Conservation (phyloP, 1,140 invertebrate genomes). For the Cyclina sinensis region DNA sequence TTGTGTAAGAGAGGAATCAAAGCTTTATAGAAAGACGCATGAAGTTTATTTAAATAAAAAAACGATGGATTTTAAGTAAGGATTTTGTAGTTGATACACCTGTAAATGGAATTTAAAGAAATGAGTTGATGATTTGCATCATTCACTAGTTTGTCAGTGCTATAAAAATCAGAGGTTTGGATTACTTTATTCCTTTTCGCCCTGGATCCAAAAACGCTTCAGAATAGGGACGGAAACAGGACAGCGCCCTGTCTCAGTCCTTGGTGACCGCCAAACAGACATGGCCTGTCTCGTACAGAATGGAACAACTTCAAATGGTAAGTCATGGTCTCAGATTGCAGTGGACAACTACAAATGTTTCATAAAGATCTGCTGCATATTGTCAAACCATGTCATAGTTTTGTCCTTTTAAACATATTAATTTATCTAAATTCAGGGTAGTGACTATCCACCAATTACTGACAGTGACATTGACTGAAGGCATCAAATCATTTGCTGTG, state of each 20-base stretch:
- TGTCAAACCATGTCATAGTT: no score
- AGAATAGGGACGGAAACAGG: conserved; percentile 3
- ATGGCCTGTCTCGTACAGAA: conserved; percentile 60
- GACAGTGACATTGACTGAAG: no score
- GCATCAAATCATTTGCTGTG: no score
- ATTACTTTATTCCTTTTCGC: conserved; percentile 18
- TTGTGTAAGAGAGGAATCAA: no score
- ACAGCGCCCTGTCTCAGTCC: conserved; percentile 32
- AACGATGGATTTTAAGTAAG: not conserved
- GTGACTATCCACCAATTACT: no score
- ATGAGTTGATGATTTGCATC: not conserved
- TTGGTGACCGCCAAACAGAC: conserved; percentile 21
- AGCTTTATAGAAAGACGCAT: no score
- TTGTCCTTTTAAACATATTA: no score
- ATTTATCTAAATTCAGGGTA: no score
- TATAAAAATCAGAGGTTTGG: not conserved
- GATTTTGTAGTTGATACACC: not conserved
- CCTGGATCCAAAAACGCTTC: not conserved
- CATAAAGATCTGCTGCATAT: no score
- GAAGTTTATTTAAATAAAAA: no score
- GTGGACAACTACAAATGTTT: not conserved
- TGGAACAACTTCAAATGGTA: conserved; percentile 28
- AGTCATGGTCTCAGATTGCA: not conserved
- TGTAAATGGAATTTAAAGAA: not conserved
- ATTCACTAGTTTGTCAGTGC: not conserved